Conservation (phyloP, 2,797 vertebrate genomes). For the Sebastes iracundus region DNA sequence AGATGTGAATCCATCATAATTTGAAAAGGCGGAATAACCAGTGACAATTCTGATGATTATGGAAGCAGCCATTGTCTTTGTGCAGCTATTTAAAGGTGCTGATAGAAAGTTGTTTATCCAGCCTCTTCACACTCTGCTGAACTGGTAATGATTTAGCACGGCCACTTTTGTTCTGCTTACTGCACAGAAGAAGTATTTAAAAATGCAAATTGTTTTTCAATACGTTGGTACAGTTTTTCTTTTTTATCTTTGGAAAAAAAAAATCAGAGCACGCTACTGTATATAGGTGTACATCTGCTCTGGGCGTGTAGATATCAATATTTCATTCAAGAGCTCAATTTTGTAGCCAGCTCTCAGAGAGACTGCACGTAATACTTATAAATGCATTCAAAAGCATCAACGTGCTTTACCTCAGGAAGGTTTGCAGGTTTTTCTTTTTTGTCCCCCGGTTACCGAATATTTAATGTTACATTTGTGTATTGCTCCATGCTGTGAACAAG, state of each 20-base stretch:
- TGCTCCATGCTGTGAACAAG: not conserved
- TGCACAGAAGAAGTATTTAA: constrained; percentile 23
- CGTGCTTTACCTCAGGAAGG: not conserved
- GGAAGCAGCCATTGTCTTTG: constrained; percentile 34
- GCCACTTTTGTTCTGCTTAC: constrained; percentile 31
- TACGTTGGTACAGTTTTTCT: not conserved
- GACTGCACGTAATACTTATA: not conserved
- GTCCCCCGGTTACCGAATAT: not conserved
- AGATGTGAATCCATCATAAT: constrained; percentile 57
- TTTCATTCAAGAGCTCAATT: constrained; percentile 22
- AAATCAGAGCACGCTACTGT: not conserved
- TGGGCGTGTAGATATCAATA: constrained; percentile 15
- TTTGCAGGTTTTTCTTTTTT: not conserved
- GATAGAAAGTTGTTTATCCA: constrained; percentile 53
- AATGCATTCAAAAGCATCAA: not conserved
- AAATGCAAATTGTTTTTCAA: constrained; percentile 21
- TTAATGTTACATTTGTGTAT: not conserved
- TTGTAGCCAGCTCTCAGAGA: constrained; percentile 7
- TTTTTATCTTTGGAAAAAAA: not conserved
- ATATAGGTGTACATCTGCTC: not conserved
- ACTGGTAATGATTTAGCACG: constrained; percentile 39
- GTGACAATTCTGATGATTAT: constrained; percentile 46
- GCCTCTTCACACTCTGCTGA: constrained; percentile 37
- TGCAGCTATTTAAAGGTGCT: constrained; percentile 40
- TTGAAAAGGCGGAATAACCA: constrained; percentile 26